A percentile compares a stretch with the other conserved stretches of the same genome.
phyloP scores from a whole-genome alignment of 2,888 invertebrate species.

The Andrena flavipes region DNA sequence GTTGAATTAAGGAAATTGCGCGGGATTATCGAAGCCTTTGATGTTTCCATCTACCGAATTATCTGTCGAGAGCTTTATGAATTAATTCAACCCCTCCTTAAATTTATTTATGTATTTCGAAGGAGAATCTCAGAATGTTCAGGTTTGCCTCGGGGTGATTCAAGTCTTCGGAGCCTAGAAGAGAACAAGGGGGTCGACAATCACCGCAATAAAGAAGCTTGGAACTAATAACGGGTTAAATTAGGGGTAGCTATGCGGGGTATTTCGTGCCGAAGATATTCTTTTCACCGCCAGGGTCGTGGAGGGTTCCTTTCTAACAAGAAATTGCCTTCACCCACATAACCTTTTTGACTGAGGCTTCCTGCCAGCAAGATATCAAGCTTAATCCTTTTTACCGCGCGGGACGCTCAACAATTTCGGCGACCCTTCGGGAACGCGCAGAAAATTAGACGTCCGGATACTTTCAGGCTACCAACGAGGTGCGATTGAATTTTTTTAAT shows the following conservation, averaged over 20 bases:
- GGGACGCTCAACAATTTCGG: background rate
- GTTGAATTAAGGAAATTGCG: too few relatives aligned
- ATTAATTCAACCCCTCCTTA: background rate
- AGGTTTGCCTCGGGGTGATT: conserved; percentile 17
- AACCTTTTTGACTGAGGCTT: conserved; percentile 13
- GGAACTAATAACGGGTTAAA: conserved; percentile 77
- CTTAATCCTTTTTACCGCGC: conserved; percentile 26
- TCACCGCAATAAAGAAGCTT: conserved; percentile 73
- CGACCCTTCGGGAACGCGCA: too few relatives aligned
- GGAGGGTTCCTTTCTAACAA: conserved; percentile 38
- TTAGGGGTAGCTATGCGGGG: conserved; percentile 72
- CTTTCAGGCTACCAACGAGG: too few relatives aligned
- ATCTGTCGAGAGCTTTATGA: too few relatives aligned
- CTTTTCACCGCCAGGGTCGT: conserved; percentile 37
- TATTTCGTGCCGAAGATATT: conserved; percentile 35
- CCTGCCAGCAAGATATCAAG: conserved; percentile 29
- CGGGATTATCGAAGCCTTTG: too few relatives aligned
- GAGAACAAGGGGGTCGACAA: conserved; percentile 56
- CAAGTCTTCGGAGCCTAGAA: conserved; percentile 17
- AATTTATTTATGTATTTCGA: background rate
- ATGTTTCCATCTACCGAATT: too few relatives aligned
- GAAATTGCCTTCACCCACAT: conserved; percentile 35
- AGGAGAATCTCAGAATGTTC: background rate
- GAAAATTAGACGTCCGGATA: too few relatives aligned
- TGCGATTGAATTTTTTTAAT: too few relatives aligned